Percentiles rank a stretch among this genome's conserved stretches.
These are phyloP conservation scores for Sebastes variabilis DNA, from an alignment of 2,797 vertebrate genomes.

Conservation along the genomic window DNA sequence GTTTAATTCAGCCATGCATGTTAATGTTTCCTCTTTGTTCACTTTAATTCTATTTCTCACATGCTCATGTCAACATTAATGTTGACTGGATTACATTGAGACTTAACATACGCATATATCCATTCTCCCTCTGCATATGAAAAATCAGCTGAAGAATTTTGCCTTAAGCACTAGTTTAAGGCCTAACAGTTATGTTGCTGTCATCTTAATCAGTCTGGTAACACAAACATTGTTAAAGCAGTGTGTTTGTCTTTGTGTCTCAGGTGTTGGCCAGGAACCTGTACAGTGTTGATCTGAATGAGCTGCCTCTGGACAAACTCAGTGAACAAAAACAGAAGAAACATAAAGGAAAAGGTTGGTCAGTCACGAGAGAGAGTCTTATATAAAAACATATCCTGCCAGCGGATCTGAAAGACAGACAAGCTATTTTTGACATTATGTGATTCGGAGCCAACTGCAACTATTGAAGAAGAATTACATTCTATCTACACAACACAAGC, in stretches of 20 bases:
- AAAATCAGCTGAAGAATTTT: not conserved
- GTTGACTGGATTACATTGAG: not conserved
- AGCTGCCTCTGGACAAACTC: conserved; percentile 96
- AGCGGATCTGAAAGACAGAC: not conserved
- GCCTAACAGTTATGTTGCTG: not conserved
- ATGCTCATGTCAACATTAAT: not conserved
- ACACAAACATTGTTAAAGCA: not conserved
- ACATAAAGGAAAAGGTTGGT: conserved; percentile 98
- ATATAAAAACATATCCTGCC: not conserved
- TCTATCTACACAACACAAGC: not conserved
- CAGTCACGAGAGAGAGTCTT: not conserved
- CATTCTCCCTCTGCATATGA: not conserved
- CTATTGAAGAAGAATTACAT: not conserved
- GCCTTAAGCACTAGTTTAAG: not conserved
- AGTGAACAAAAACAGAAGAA: conserved; percentile 99
- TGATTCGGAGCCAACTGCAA: not conserved
- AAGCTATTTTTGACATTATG: not conserved
- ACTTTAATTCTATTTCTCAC: not conserved
- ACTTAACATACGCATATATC: too few relatives aligned
- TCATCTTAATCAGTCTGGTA: not conserved
- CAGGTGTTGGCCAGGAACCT: conserved; percentile 95
- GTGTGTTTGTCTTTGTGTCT: conserved; percentile 3
- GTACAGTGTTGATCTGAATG: conserved; percentile 95
- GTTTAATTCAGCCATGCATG: not conserved
- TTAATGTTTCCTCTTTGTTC: not conserved